Evolutionary conservation across 2,888 invertebrate species (phyloP).

Genomic region (Nemurella pictetii): DNA sequence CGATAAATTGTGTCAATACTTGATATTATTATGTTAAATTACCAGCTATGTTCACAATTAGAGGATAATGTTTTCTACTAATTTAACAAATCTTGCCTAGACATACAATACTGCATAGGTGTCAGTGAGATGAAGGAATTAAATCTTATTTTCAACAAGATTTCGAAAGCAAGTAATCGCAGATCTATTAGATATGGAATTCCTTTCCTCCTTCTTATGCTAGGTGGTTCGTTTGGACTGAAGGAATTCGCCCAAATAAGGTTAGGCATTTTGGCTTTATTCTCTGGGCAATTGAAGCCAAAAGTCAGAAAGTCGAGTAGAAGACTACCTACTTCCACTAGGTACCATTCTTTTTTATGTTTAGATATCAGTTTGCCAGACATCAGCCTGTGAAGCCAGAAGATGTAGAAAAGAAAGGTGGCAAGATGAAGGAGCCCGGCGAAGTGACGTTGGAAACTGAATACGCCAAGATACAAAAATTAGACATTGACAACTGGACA

Average conservation of each 20-base stretch:
- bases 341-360: conserved; percentile 37
- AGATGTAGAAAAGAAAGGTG: conserved; percentile 68
- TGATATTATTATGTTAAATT: too few species aligned
- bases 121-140: background rate
- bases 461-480: conserved; percentile 65
- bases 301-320: too few species aligned
- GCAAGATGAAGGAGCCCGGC: conserved; percentile 65
- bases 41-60: too few species aligned
- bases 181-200: conserved; percentile 64
- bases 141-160: background rate
- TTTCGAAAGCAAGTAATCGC: conserved; percentile 15
- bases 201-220: conserved; percentile 71
- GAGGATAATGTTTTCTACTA: too few species aligned
- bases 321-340: background rate
- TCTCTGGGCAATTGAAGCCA: background rate
- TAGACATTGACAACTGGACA: conserved; percentile 34
- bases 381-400: conserved; percentile 62
- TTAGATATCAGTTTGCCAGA: conserved; percentile 60
- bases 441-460: conserved; percentile 74
- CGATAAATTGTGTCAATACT: too few species aligned
- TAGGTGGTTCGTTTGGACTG: conserved; percentile 78
- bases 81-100: too few species aligned
- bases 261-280: conserved; percentile 53
- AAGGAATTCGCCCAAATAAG: conserved; percentile 73
- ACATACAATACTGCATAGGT: too few species aligned